phyloP scores from a whole-genome alignment of 2,113 vertebrate species.

The Labeo rohita region DNA sequence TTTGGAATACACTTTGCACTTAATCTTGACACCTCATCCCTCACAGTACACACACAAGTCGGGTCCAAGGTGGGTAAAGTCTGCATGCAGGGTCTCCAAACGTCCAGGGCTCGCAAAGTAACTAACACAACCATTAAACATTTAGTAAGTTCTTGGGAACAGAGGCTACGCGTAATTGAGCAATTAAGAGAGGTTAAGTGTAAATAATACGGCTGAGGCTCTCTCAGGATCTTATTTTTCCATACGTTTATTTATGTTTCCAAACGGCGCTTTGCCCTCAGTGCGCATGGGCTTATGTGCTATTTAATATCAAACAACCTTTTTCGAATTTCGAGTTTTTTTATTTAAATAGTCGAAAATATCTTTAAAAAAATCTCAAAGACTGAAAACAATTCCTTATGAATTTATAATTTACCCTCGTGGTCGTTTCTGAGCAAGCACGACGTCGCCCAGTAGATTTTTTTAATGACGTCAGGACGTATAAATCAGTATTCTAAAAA shows the following conservation, averaged over 20 bases:
- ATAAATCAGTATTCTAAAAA: constrained; percentile 32
- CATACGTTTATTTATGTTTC: not conserved
- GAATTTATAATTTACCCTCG: not conserved
- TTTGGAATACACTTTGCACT: constrained; percentile 37
- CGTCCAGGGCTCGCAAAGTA: not conserved
- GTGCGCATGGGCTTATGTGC: not conserved
- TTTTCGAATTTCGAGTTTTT: not conserved
- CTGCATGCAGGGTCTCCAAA: not conserved
- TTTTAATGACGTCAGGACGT: constrained; percentile 39
- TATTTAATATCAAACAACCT: not conserved
- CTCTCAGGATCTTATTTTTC: too few relatives aligned
- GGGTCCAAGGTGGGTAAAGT: not conserved
- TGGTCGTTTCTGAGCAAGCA: not conserved
- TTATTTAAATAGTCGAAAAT: not conserved
- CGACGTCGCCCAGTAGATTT: constrained; percentile 6
- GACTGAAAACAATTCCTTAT: not conserved
- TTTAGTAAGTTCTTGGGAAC: not conserved
- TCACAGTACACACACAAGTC: constrained; percentile 24
- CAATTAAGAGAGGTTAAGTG: not conserved
- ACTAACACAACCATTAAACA: constrained; percentile 6
- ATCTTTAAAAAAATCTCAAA: not conserved
- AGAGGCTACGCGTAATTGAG: not conserved
- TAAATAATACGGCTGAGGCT: not conserved
- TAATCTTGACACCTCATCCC: constrained; percentile 39
- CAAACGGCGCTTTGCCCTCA: not conserved